Conservation (phyloP, 2,888 invertebrate species). For the Myathropa florea region DNA sequence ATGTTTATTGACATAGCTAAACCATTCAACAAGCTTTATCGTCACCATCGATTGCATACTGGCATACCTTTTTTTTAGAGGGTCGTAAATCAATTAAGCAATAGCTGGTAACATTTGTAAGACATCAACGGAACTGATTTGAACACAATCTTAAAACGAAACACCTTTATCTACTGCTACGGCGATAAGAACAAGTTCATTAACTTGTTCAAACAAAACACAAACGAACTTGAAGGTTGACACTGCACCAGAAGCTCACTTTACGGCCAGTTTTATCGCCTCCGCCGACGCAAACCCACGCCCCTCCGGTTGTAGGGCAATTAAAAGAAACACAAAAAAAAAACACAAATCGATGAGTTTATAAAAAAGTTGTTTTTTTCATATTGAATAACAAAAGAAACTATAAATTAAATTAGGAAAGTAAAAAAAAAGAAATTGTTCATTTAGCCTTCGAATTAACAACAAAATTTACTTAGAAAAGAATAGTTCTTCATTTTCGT, state of each 20-base stretch:
- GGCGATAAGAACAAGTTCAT: not conserved
- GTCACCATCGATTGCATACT: too few species aligned
- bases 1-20: not conserved
- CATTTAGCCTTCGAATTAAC: slow-evolving; percentile 52
- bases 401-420: slow-evolving; percentile 62
- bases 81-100: not conserved
- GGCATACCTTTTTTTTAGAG: too few species aligned
- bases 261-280: not conserved
- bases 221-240: not conserved
- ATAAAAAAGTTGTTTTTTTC: slow-evolving; percentile 40
- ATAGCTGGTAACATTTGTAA: not conserved
- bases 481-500: slow-evolving; percentile 3
- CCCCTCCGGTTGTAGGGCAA: not conserved
- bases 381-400: slow-evolving; percentile 65
- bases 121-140: not conserved
- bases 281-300: not conserved
- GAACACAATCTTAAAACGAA: not conserved
- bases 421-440: slow-evolving; percentile 42
- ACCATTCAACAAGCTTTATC: not conserved
- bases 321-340: not conserved
- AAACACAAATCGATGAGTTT: slow-evolving; percentile 5
- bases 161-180: not conserved
- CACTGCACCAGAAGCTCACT: not conserved
- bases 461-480: slow-evolving; percentile 33
- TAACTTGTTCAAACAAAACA: not conserved